Base-by-base conservation (phyloP, 2,888 invertebrate species). In the Thera britannica region DNA sequence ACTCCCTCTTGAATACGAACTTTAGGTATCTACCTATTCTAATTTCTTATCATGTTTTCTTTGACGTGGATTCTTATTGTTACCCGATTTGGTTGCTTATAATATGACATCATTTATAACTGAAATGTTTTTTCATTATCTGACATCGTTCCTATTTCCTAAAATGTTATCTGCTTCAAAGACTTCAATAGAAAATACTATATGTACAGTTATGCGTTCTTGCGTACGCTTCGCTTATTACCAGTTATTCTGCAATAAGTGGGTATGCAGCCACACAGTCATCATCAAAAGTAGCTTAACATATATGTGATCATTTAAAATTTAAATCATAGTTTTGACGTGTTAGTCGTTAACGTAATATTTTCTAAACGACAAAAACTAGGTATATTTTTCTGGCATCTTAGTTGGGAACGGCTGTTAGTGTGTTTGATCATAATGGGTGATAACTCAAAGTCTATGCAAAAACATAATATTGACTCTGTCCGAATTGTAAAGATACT, bases 161-260 rank as follows among this genome's bases (percentile, higher is more conserved):
- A 11, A 49, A 55, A 38, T 59, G 44, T 51, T 54, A 57, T 58
- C 55, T 5, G 49, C n/a, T 61, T 9, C 6, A 52, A 44, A 68
- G 36, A 68, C 58, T 64, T 54, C 23, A 55, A 8, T 52, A 69
- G 62, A 65, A 69, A 65, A 62, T 9, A 62, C 59, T 62, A 64
- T 62, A 64, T 48, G 58, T 58, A 55, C 65, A 62, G 58, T 62
- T 58, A 58, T 49, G 68, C 66, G 58, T 67, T 70, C 67, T 67
- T 65, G 54, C 55, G 62, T 68, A 67, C 67, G 65, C 73, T 58
- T 58, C 49, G 61, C 55, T 73, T 70, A 62, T 55, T 72, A 36
- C 23, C 49, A 67, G 71, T 51, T 72, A 75, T 75, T 68, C 52
- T 60, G 61, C 44, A 44, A 44, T 48, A 35, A 34, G 48, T 52